A percentile compares a stretch with the other conserved stretches of the same genome.
These are phyloP conservation scores for Oreochromis tanganicae DNA, from an alignment of 2,113 vertebrate species.

Conservation along the genomic window DNA sequence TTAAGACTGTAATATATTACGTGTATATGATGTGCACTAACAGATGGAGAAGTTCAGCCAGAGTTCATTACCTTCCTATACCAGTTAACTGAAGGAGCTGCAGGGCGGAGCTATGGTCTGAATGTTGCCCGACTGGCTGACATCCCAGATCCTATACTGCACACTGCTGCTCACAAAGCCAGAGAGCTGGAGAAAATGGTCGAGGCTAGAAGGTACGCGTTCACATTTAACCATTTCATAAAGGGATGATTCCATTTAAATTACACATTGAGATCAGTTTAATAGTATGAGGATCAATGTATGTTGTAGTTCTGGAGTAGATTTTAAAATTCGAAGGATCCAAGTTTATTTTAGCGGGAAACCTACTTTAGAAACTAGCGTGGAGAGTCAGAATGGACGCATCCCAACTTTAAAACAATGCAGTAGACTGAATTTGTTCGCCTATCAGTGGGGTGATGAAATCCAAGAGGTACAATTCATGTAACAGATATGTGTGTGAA, in stretches of 20 bases:
- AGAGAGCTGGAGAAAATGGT: constrained; percentile 82
- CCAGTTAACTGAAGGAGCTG: constrained; percentile 88
- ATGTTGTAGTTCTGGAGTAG: background rate
- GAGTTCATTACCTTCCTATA: constrained; percentile 96
- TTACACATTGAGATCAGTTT: background rate
- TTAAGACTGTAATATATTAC: background rate
- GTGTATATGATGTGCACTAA: background rate
- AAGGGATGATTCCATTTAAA: background rate
- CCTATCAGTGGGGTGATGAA: background rate
- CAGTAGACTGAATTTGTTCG: background rate
- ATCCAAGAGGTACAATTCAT: background rate
- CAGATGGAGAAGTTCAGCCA: constrained; percentile 73
- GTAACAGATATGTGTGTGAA: background rate
- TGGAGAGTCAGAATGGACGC: background rate
- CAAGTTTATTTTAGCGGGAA: background rate
- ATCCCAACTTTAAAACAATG: background rate
- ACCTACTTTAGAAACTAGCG: background rate
- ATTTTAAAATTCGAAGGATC: background rate
- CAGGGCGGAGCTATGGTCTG: constrained; percentile 89
- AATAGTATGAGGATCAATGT: background rate
- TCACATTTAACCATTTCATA: background rate
- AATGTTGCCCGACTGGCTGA: constrained; percentile 93
- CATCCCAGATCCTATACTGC: constrained; percentile 82
- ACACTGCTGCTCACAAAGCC: constrained; percentile 84
- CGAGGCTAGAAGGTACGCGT: constrained; percentile 79